These are phyloP conservation scores for Menura novaehollandiae DNA, from an alignment of 2,113 vertebrate species.

Conservation along the genomic window DNA sequence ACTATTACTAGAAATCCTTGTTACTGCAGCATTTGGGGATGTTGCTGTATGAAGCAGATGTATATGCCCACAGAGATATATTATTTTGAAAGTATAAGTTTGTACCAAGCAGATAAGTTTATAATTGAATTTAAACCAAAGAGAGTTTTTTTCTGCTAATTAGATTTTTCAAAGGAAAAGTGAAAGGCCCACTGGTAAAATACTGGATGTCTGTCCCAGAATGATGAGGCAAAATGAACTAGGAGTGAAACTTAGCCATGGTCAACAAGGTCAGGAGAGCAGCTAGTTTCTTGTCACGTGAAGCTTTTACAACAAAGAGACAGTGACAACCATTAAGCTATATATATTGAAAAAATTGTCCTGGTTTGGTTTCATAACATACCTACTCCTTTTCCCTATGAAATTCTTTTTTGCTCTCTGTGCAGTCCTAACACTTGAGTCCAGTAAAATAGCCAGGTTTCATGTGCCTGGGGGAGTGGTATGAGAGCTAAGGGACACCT, in stretches of 20 bases:
- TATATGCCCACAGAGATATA: background rate
- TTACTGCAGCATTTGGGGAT: background rate
- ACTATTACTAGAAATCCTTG: background rate
- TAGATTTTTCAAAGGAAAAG: background rate
- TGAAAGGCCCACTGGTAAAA: background rate
- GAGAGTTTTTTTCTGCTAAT: background rate
- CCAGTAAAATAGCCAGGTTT: background rate
- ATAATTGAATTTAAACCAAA: background rate
- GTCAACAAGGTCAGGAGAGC: background rate
- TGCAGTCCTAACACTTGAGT: background rate
- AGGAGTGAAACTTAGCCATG: background rate
- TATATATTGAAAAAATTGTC: background rate
- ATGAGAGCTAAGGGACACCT: conserved; percentile 28
- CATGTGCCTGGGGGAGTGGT: background rate
- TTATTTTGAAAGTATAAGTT: background rate
- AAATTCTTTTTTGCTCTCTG: background rate
- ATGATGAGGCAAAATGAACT: background rate
- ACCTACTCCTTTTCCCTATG: background rate
- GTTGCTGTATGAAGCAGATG: background rate
- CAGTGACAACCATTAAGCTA: background rate
- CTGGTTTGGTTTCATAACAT: background rate
- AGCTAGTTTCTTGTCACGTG: background rate
- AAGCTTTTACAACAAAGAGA: background rate
- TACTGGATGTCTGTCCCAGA: background rate
- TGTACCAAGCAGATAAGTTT: background rate